Percentiles rank a stretch among this genome's conserved stretches.
phyloP scores from a whole-genome alignment of 2,113 vertebrate genomes.

The Gasterosteus aculeatus region DNA sequence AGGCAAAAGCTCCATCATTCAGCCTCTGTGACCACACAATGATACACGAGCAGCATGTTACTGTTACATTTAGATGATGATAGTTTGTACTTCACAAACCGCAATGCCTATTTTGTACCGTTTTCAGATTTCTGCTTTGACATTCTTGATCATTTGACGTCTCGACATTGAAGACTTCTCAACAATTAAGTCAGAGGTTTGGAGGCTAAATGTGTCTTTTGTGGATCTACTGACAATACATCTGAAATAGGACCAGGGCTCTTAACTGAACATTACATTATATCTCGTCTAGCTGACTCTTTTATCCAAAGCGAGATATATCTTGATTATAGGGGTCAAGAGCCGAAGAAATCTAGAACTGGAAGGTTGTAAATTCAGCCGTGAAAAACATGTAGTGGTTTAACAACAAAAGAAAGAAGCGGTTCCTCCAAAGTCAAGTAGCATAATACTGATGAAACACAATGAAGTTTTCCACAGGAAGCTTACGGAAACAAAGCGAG shows the following conservation, averaged over 20 bases:
- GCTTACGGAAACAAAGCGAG: neutral
- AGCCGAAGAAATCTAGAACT: neutral
- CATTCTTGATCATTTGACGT: neutral
- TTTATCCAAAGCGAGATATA: too few species aligned
- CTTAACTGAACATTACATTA: too few species aligned
- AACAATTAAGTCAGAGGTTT: neutral
- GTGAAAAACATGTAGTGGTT: neutral
- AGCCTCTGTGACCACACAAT: neutral
- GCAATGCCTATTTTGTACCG: neutral
- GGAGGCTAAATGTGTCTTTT: neutral
- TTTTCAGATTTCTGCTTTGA: constrained; percentile 1
- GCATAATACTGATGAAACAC: neutral
- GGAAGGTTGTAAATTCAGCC: neutral
- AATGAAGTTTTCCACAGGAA: neutral
- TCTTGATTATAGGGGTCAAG: neutral
- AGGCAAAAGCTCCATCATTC: neutral
- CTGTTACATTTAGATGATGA: neutral
- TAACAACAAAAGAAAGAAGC: neutral
- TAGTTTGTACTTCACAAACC: neutral
- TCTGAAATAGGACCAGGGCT: neutral
- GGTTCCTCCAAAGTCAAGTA: neutral
- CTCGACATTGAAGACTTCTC: neutral
- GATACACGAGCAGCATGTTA: neutral
- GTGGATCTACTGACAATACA: neutral
- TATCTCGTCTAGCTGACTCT: too few species aligned